Percentiles rank a stretch among this genome's conserved stretches.
These are phyloP conservation scores for Cacajao melanocephalus DNA, from an alignment of 2,797 vertebrate species.

Conservation along the genomic window DNA sequence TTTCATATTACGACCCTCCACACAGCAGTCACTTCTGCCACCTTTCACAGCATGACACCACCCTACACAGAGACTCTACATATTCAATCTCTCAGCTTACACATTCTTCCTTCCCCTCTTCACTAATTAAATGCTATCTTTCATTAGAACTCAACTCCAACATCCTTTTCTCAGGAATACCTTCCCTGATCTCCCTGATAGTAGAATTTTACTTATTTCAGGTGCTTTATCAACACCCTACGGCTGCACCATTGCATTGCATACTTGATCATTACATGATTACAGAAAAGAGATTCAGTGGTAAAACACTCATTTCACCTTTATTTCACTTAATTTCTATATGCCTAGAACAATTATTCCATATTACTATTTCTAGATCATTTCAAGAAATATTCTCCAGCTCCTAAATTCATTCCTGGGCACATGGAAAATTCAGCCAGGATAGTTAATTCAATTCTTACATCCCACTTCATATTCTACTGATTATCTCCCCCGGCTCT, in stretches of 20 bases:
- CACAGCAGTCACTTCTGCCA: background rate
- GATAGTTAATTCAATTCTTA: conserved; percentile 23
- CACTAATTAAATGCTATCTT: background rate
- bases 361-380: conserved; percentile 20
- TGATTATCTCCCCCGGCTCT: background rate
- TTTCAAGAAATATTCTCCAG: background rate
- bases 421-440: background rate
- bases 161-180: background rate
- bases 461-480: background rate
- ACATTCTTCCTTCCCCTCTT: background rate
- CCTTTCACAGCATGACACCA: background rate
- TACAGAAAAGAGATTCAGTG: background rate
- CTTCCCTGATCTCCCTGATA: background rate
- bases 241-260: background rate
- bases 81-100: background rate
- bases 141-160: background rate
- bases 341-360: background rate
- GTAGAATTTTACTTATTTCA: background rate
- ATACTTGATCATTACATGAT: background rate
- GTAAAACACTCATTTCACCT: background rate
- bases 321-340: background rate
- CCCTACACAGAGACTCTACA: background rate
- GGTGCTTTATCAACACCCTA: background rate
- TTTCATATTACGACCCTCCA: background rate
- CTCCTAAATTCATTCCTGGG: background rate